Conservation (phyloP, 2,113 vertebrate genomes). For the Paraplagusia blochii region DNA sequence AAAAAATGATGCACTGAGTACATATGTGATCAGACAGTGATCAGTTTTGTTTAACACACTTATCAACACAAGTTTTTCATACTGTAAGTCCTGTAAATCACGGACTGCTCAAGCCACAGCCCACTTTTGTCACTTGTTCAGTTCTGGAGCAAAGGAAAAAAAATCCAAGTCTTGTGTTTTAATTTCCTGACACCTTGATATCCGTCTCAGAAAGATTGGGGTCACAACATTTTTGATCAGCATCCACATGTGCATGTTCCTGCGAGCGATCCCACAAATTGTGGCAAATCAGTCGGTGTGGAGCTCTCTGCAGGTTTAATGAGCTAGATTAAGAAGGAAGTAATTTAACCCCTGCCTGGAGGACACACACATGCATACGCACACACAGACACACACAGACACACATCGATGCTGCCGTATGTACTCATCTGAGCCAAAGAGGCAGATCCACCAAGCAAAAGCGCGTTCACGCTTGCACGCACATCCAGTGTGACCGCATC, state of each 20-base stretch:
- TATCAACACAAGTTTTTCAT: no score
- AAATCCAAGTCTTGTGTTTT: slow-evolving; percentile 32
- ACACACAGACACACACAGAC: slow-evolving; percentile 6
- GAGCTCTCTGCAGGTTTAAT: slow-evolving; percentile 63
- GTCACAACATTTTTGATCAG: slow-evolving; percentile 64
- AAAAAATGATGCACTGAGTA: no score
- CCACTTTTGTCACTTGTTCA: no score
- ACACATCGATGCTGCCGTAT: slow-evolving; percentile 20
- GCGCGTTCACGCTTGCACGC: slow-evolving; percentile 2
- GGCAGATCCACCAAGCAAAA: slow-evolving; percentile 4
- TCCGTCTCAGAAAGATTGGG: slow-evolving; percentile 62
- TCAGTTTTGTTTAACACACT: no score
- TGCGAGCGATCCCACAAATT: slow-evolving; percentile 62
- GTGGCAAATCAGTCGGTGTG: slow-evolving; percentile 63
- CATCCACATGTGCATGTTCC: slow-evolving; percentile 48
- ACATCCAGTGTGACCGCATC: slow-evolving; percentile 15
- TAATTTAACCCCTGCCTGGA: slow-evolving; percentile 60
- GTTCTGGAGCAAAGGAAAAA: background rate
- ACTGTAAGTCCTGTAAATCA: no score
- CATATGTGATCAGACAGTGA: no score
- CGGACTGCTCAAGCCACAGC: no score
- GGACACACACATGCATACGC: slow-evolving; percentile 3
- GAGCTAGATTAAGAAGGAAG: slow-evolving; percentile 68
- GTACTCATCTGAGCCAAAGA: slow-evolving; percentile 47
- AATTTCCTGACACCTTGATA: slow-evolving; percentile 45